Percentiles rank a stretch among this genome's conserved stretches.
phyloP scores from a whole-genome alignment of 2,113 vertebrate genomes.

The Taxidea taxus region DNA sequence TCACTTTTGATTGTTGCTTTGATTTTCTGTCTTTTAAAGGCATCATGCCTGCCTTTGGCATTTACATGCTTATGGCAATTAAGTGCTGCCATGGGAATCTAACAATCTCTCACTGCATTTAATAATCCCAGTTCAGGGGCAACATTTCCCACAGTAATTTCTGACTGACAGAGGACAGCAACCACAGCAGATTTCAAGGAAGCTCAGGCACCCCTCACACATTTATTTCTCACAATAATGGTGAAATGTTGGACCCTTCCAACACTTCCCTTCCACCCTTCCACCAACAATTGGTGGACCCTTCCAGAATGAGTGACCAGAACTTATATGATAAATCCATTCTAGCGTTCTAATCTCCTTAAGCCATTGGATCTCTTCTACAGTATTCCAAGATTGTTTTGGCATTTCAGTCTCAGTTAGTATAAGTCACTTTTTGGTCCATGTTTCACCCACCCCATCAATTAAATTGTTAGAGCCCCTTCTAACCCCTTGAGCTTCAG shows the following conservation, averaged over 20 bases:
- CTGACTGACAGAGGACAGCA: not conserved
- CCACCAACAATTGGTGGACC: no score
- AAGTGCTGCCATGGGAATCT: not conserved
- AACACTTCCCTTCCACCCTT: no score
- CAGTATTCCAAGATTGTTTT: not conserved
- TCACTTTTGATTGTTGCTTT: not conserved
- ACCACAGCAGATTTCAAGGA: not conserved
- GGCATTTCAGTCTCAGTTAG: not conserved
- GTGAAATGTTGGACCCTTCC: not conserved
- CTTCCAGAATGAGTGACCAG: not conserved
- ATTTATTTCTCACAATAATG: not conserved
- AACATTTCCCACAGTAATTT: not conserved
- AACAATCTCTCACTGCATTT: not conserved
- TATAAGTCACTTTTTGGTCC: not conserved
- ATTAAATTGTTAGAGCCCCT: not conserved
- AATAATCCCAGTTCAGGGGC: not conserved
- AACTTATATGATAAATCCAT: not conserved
- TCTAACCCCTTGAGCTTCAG: not conserved
- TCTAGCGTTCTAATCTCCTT: not conserved
- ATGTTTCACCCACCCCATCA: not conserved
- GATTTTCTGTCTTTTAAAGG: not conserved
- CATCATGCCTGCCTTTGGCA: not conserved
- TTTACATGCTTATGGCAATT: not conserved
- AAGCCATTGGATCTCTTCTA: not conserved
- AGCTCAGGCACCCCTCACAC: not conserved